A percentile compares a stretch with the other conserved stretches of the same genome.
These are phyloP conservation scores for Mustela nigripes DNA, from an alignment of 2,113 vertebrate genomes.

Conservation along the genomic window DNA sequence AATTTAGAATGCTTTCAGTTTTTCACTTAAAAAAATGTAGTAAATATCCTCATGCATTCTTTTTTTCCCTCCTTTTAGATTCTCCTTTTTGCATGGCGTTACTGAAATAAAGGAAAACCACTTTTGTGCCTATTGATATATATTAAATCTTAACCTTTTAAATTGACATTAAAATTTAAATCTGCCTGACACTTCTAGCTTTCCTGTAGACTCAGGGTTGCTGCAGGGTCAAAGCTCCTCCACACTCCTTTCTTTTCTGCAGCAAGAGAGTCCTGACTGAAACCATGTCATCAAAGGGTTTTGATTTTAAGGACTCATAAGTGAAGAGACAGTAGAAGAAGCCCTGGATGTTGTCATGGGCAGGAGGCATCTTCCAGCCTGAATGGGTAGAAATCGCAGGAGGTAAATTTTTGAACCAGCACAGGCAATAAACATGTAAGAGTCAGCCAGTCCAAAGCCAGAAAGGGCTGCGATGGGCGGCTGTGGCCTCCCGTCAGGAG, in stretches of 20 bases:
- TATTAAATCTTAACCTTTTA: slow-evolving; percentile 25
- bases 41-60: not conserved
- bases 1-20: not conserved
- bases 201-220: not conserved
- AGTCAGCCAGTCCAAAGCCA: not conserved
- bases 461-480: not conserved
- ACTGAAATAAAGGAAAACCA: not conserved
- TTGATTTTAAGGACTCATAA: not conserved
- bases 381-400: not conserved
- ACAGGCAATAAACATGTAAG: not conserved
- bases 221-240: not conserved
- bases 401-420: not conserved
- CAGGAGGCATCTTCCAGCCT: not conserved
- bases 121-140: not conserved
- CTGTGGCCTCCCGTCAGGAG: too few relatives aligned
- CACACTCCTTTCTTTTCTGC: not conserved
- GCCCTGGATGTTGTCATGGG: not conserved
- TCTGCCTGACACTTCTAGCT: not conserved
- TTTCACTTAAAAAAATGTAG: not conserved
- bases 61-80: not conserved
- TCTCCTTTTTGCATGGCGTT: not conserved
- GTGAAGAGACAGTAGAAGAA: not conserved
- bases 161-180: slow-evolving; percentile 40
- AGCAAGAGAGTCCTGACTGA: not conserved
- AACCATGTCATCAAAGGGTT: not conserved